These are phyloP conservation scores for Oxyruncus cristatus DNA, from an alignment of 2,113 vertebrate genomes.

Conservation along the genomic window DNA sequence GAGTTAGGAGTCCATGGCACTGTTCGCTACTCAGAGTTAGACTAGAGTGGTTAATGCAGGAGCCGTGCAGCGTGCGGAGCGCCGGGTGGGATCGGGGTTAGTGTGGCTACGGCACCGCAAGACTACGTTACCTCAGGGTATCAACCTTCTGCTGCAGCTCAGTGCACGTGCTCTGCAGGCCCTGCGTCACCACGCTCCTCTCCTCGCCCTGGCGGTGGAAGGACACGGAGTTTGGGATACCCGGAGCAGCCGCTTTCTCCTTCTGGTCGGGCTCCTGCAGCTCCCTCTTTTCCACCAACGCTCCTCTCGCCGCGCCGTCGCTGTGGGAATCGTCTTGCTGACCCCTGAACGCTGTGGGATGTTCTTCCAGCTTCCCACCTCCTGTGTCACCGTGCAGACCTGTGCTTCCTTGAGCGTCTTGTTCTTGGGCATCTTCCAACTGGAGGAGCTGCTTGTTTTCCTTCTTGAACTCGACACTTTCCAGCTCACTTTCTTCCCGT, in stretches of 20 bases:
- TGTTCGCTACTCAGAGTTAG: constrained; percentile 37
- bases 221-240: constrained; percentile 26
- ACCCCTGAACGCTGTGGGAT: rapidly evolving
- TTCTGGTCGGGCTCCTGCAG: constrained; percentile 39
- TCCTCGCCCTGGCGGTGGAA: constrained; percentile 61
- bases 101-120: constrained; percentile 47
- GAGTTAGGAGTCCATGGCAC: not conserved
- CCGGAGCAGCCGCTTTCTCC: constrained; percentile 12
- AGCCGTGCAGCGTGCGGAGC: not conserved
- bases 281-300: not conserved
- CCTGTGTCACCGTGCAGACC: not conserved
- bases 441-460: constrained; percentile 52
- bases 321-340: not conserved
- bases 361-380: constrained; percentile 35
- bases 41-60: constrained; percentile 65
- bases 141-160: constrained; percentile 78
- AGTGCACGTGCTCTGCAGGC: constrained; percentile 76
- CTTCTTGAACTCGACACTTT: constrained; percentile 40
- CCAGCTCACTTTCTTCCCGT: constrained; percentile 60
- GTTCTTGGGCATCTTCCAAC: constrained; percentile 34
- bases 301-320: not conserved
- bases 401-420: not conserved
- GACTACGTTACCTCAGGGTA: constrained; percentile 85
- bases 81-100: constrained; percentile 62
- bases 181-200: constrained; percentile 62